A percentile compares a stretch with the other conserved stretches of the same genome.
Conservation (phyloP, 2,888 invertebrate genomes). For the Muscina levida region DNA sequence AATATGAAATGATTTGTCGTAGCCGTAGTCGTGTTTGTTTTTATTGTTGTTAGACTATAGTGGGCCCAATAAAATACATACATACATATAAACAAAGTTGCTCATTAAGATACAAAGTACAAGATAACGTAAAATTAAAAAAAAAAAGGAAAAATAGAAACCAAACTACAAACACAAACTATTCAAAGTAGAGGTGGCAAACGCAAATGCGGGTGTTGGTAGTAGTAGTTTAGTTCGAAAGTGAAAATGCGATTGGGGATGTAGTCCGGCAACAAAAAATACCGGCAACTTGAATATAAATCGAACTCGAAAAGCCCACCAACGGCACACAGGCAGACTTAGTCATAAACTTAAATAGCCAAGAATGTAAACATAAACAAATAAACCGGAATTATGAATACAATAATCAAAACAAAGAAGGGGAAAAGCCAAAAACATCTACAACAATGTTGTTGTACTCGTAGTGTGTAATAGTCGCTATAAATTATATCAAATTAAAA, state of each 20-base stretch:
- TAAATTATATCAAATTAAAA: too few species aligned
- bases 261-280: too few species aligned
- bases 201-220: not conserved
- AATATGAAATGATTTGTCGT: not conserved
- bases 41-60: not conserved
- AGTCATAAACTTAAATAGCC: not conserved
- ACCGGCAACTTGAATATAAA: too few species aligned
- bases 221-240: not conserved
- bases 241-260: too few species aligned
- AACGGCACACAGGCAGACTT: not conserved
- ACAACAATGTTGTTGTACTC: too few species aligned
- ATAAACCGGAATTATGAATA: conserved; percentile 8
- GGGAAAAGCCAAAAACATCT: not conserved
- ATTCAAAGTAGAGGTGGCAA: not conserved
- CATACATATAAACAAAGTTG: not conserved
- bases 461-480: too few species aligned
- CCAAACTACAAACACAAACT: too few species aligned
- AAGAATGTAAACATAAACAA: conserved; percentile 17
- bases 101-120: not conserved
- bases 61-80: conserved; percentile 10
- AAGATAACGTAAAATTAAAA: conserved; percentile 1
- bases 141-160: not conserved
- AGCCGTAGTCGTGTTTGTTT: not conserved
- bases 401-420: conserved; percentile 16
- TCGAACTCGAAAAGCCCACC: too few species aligned